These are phyloP conservation scores for Prochilodus magdalenae DNA, from an alignment of 2,113 vertebrate genomes.

Conservation along the genomic window DNA sequence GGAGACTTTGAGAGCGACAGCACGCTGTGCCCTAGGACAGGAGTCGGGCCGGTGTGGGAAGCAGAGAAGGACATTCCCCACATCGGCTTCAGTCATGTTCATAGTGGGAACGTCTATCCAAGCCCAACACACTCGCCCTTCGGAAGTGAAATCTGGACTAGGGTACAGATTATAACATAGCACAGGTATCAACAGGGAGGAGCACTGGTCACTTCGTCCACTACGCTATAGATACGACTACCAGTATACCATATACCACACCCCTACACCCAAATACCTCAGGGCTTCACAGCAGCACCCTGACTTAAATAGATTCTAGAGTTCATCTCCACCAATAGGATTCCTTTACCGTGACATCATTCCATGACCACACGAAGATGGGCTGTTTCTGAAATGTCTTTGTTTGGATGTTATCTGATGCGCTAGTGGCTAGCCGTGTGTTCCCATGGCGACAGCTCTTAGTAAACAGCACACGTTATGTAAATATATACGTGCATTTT, in stretches of 20 bases:
- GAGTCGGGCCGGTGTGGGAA: conserved; percentile 37
- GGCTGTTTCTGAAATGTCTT: background rate
- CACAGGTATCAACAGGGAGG: background rate
- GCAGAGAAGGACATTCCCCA: conserved; percentile 18
- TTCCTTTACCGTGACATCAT: conserved; percentile 24
- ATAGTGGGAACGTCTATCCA: background rate
- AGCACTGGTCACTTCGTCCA: too few relatives aligned
- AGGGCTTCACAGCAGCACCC: background rate
- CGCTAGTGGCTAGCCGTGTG: too few relatives aligned
- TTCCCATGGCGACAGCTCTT: background rate
- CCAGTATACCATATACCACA: background rate
- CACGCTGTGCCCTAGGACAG: background rate
- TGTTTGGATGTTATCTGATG: background rate
- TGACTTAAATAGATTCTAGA: conserved; percentile 24
- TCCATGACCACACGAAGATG: background rate
- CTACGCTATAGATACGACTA: too few relatives aligned
- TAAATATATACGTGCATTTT: too few relatives aligned
- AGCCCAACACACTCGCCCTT: background rate
- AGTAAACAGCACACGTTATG: background rate
- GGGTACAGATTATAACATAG: background rate
- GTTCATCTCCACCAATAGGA: background rate
- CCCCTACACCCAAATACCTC: background rate
- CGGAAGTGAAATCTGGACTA: background rate
- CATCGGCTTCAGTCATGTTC: conserved; percentile 28
- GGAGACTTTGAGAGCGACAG: background rate